Base-by-base conservation (phyloP, 2,113 vertebrate genomes). In the Spermophilus dauricus region DNA sequence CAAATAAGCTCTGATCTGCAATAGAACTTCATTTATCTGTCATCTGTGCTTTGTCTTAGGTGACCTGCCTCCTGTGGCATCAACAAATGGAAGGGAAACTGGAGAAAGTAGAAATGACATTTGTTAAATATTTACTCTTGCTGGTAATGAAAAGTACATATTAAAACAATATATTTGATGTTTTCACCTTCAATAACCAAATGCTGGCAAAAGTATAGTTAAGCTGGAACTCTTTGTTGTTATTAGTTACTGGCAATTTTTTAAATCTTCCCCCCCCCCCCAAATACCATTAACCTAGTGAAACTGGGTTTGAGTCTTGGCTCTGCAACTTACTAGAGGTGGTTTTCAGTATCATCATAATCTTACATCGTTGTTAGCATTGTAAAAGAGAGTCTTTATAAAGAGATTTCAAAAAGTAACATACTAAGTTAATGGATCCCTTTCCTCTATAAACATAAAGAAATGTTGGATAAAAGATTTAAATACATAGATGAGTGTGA, bases 131-230 rank as follows among this genome's bases (percentile, higher is more conserved):
- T 70, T 73, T 69, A 22, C 48, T 56, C 11, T 95, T 80, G 53
- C 78, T 73, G 84, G 14, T 73, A 58, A 72, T 85, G 84, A 92
- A 77, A 95, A 61, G 56, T 11, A 63, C 4, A 5, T 28, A 58
- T 76, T 91, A 82, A 61, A 82, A 58, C 20, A 48, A 4, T 72
- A 10, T 34, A 17, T 89, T 80, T 51, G 37, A 30, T 80, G n/a
- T 70, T 83, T 83, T 58, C 14, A 56, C 58, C 45, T 80, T 67
- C 28, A 75, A 61, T 78, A 75, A 90, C 77, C 83, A 89, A 92
- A 89, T 20, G 30, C 24, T 45, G 20, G 34, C 26, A 2, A 72
- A 90, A 77, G n/a, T 63, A 2, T 82, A 32, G n/a, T 78, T 89
- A 81, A 77, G 26, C 72, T 70, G 11, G 12, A 91, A 61, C 69